Conservation (phyloP, 2,888 invertebrate species). For the Platycheirus albimanus region DNA sequence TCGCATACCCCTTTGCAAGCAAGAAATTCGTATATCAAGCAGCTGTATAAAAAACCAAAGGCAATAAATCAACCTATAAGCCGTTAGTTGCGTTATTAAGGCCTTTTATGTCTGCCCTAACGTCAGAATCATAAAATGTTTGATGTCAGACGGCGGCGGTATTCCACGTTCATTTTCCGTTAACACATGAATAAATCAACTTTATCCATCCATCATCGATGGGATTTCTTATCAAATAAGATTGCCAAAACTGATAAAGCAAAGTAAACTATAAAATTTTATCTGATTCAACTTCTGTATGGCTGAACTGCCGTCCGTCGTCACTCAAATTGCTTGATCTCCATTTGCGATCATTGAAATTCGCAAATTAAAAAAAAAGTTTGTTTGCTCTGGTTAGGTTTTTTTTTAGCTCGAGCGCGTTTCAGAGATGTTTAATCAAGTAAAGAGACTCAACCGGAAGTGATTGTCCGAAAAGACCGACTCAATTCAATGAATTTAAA, state of each 20-base stretch:
- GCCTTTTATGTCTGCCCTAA: no score
- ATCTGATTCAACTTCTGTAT: neutral
- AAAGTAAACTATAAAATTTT: slow-evolving; percentile 10
- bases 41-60: no score
- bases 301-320: neutral
- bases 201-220: slow-evolving; percentile 3
- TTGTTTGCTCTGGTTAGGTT: slow-evolving; percentile 10
- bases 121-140: no score
- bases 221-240: slow-evolving; percentile 3
- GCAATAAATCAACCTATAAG: no score
- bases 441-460: slow-evolving; percentile 79
- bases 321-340: neutral
- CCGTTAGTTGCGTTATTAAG: no score
- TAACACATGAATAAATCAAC: neutral
- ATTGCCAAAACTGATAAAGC: slow-evolving; percentile 10
- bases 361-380: slow-evolving; percentile 10
- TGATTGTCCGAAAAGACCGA: slow-evolving; percentile 77
- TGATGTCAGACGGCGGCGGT: no score
- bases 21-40: no score
- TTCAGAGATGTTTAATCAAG: slow-evolving; percentile 80
- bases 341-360: slow-evolving; percentile 18
- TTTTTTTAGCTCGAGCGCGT: slow-evolving; percentile 55
- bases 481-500: slow-evolving; percentile 62
- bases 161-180: neutral
- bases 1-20: no score